Conservation (phyloP, 2,797 vertebrate genomes). For the Stomatorhinus walkeri region DNA sequence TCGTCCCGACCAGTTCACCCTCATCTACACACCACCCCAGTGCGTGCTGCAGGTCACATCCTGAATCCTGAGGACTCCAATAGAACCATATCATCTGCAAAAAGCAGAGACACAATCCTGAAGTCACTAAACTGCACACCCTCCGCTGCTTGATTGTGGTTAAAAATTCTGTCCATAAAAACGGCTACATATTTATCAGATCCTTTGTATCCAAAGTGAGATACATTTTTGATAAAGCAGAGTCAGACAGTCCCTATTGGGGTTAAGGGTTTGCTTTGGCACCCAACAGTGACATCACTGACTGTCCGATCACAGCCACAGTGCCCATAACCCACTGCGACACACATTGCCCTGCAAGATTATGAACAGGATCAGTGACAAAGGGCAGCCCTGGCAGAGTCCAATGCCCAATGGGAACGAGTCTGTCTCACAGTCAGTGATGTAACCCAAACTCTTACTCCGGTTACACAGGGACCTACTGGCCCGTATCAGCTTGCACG, state of each 20-base stretch:
- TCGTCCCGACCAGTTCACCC: not conserved
- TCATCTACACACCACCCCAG: not conserved
- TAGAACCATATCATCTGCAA: not conserved
- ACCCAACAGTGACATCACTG: not conserved
- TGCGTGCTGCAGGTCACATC: not conserved
- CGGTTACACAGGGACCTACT: not conserved
- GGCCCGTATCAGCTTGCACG: not conserved
- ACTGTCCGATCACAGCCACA: not conserved
- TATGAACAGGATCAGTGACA: not conserved
- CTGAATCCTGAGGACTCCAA: not conserved
- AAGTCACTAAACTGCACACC: not conserved
- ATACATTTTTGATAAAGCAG: not conserved
- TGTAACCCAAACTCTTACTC: not conserved
- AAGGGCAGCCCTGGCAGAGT: not conserved
- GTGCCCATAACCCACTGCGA: not conserved
- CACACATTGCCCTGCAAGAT: not conserved
- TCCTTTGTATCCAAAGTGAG: not conserved
- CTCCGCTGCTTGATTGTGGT: not conserved
- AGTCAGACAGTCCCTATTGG: not conserved
- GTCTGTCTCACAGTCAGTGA: not conserved
- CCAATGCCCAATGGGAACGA: not conserved
- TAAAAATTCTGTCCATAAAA: not conserved
- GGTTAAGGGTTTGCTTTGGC: not conserved
- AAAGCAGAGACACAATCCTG: not conserved
- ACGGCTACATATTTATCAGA: not conserved